These are phyloP conservation scores for Vanessa cardui DNA, from an alignment of 2,888 invertebrate genomes.

Conservation along the genomic window DNA sequence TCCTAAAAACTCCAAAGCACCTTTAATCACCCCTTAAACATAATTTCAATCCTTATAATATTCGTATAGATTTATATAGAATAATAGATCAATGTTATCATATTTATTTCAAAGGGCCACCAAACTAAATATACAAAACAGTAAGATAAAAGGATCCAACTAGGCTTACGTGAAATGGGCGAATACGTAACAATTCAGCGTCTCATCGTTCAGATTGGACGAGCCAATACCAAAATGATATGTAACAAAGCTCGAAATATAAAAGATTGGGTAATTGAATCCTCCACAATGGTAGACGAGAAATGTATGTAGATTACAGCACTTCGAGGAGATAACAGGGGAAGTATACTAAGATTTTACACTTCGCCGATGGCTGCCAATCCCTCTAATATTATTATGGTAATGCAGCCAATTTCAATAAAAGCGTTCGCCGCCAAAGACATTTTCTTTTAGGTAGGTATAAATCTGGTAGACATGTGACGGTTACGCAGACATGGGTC, in stretches of 20 bases:
- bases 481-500: constrained; percentile 62
- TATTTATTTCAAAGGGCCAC: neutral
- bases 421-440: constrained; percentile 72
- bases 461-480: constrained; percentile 73
- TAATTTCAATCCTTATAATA: too few relatives aligned
- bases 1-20: too few relatives aligned
- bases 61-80: too few relatives aligned
- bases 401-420: constrained; percentile 80
- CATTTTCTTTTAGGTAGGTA: constrained; percentile 68
- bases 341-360: constrained; percentile 72
- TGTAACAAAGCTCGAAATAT: constrained; percentile 62
- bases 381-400: constrained; percentile 81
- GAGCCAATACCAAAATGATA: constrained; percentile 42
- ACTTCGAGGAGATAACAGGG: constrained; percentile 60
- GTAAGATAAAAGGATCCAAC: constrained; percentile 32
- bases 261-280: constrained; percentile 72
- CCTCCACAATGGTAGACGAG: constrained; percentile 63
- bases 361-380: constrained; percentile 76
- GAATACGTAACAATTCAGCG: constrained; percentile 38
- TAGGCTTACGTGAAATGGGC: constrained; percentile 33
- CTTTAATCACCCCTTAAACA: too few relatives aligned
- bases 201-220: constrained; percentile 40
- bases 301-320: constrained; percentile 65
- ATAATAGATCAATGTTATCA: neutral
- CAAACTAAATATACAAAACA: constrained; percentile 27